Evolutionary conservation across 2,888 invertebrate species (phyloP).

Genomic region (Parascotia fuliginaria): DNA sequence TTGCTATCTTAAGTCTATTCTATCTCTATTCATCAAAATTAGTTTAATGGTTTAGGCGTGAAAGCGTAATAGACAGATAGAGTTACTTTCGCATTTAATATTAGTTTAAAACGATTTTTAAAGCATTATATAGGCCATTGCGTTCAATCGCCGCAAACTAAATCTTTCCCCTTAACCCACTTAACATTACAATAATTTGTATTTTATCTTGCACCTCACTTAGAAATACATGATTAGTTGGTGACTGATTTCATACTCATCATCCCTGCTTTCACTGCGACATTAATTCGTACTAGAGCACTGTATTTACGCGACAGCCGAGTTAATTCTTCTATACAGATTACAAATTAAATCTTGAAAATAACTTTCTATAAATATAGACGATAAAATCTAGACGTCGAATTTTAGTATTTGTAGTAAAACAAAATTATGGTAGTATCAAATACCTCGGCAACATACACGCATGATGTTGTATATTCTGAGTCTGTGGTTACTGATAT

Average conservation of each 20-base stretch:
- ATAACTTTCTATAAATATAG: constrained; percentile 8
- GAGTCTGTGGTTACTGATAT: not conserved
- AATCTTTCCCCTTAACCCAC: too few relatives aligned
- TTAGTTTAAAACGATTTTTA: too few relatives aligned
- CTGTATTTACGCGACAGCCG: not conserved
- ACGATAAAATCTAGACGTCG: constrained; percentile 22
- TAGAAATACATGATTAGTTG: too few relatives aligned
- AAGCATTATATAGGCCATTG: too few relatives aligned
- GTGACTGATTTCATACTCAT: not conserved
- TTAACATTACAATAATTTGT: too few relatives aligned
- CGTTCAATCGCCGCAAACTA: too few relatives aligned
- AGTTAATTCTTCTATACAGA: constrained; percentile 7
- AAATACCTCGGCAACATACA: constrained; percentile 10
- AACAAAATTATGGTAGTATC: constrained; percentile 18
- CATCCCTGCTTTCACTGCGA: not conserved
- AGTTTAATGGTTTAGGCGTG: too few relatives aligned
- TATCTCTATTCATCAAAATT: too few relatives aligned
- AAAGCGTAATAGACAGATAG: too few relatives aligned
- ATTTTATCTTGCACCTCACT: too few relatives aligned
- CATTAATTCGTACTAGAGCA: not conserved
- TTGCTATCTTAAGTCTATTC: too few relatives aligned
- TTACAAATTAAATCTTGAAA: constrained; percentile 11
- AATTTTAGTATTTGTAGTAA: constrained; percentile 8
- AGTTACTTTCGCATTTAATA: too few relatives aligned
- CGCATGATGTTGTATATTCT: not conserved